phyloP scores from a whole-genome alignment of 2,888 invertebrate species.

The Rhingia rostrata region DNA sequence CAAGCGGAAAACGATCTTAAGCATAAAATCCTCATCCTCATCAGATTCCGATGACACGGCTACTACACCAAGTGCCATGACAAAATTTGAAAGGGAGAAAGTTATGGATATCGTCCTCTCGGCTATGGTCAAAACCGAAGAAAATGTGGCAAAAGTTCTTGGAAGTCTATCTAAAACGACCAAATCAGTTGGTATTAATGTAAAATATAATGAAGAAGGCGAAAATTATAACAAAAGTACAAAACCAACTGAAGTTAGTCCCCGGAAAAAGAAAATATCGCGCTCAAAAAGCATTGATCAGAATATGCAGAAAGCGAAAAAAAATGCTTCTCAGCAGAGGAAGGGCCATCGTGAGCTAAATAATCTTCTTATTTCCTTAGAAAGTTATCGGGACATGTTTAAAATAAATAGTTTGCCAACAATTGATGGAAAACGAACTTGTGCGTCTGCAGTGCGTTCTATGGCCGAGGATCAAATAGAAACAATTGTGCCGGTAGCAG shows the following conservation, averaged over 20 bases:
- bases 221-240: background rate
- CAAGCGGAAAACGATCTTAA: background rate
- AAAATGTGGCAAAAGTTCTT: background rate
- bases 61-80: constrained; percentile 11
- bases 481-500: background rate
- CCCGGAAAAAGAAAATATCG: background rate
- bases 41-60: background rate
- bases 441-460: background rate
- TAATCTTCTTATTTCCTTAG: constrained; percentile 56
- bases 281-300: background rate
- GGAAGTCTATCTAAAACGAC: background rate
- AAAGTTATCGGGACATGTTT: constrained; percentile 51
- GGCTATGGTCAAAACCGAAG: constrained; percentile 29
- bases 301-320: background rate
- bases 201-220: too few relatives aligned
- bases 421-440: constrained; percentile 41
- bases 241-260: background rate
- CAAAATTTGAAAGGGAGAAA: constrained; percentile 9
- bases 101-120: constrained; percentile 45
- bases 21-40: constrained; percentile 24
- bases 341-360: constrained; percentile 49
- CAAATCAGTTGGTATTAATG: background rate
- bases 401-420: constrained; percentile 38
- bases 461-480: background rate
- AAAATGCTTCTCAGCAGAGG: background rate